Evolutionary conservation across 1,140 invertebrate genomes (phyloP).

Genomic region (Tenebrio molitor): DNA sequence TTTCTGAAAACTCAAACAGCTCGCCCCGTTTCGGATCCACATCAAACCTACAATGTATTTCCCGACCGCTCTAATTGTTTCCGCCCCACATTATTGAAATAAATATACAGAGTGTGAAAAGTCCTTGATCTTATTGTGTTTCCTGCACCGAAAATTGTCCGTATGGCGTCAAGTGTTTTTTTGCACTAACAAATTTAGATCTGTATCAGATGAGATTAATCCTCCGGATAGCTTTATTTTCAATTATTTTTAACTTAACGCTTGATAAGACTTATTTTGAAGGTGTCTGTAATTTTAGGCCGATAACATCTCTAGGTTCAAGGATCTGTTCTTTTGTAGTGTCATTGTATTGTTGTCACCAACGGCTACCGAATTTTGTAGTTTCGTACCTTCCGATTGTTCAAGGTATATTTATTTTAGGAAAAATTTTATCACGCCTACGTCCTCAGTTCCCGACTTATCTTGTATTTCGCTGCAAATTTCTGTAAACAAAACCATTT

Average conservation of each 20-base stretch:
- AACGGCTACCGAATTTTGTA: not conserved
- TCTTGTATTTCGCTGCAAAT: constrained; percentile 6
- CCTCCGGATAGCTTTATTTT: not conserved
- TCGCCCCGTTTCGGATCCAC: too few relatives aligned
- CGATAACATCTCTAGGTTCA: not conserved
- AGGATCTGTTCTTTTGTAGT: too few relatives aligned
- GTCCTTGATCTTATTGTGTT: not conserved
- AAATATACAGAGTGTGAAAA: constrained; percentile 26
- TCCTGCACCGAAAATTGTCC: not conserved
- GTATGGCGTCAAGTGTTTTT: not conserved
- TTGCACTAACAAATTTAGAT: too few relatives aligned
- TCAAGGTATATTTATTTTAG: too few relatives aligned
- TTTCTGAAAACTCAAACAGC: too few relatives aligned
- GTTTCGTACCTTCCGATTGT: too few relatives aligned
- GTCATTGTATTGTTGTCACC: too few relatives aligned
- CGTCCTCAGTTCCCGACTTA: not conserved
- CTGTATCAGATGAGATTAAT: not conserved
- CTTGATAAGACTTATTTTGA: too few relatives aligned
- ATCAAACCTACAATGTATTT: too few relatives aligned
- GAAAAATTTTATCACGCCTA: not conserved
- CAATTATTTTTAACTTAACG: not conserved
- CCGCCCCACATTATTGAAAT: constrained; percentile 6
- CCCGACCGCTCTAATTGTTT: constrained; percentile 18
- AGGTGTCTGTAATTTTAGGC: not conserved
- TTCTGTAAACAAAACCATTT: constrained; percentile 33